These are phyloP conservation scores for Toxotes lorentzi DNA, from an alignment of 2,797 vertebrate genomes.

Conservation along the genomic window DNA sequence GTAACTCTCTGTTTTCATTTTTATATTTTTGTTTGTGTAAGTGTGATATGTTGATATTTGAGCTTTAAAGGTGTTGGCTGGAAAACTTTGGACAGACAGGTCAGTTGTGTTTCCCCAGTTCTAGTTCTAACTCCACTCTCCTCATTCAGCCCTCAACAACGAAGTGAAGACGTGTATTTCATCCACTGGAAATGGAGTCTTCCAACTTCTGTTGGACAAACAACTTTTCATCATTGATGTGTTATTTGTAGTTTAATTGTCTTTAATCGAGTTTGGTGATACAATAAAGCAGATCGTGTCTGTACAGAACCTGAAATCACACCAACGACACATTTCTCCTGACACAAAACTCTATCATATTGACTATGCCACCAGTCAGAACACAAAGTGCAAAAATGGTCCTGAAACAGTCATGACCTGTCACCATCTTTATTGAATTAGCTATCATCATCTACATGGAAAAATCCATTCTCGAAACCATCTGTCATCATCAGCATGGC, in stretches of 20 bases:
- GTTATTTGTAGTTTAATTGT: background rate
- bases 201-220: background rate
- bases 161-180: background rate
- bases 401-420: background rate
- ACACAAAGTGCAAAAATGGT: background rate
- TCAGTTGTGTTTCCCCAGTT: background rate
- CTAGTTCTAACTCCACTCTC: background rate
- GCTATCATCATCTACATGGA: constrained; percentile 4
- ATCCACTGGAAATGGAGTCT: background rate
- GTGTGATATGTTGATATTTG: background rate
- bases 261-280: background rate
- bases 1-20: background rate
- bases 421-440: background rate
- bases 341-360: background rate
- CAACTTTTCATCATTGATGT: background rate
- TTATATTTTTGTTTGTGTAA: background rate
- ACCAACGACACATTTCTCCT: too few relatives aligned
- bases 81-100: background rate
- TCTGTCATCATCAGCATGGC: constrained; percentile 16
- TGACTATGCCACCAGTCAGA: background rate
- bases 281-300: background rate
- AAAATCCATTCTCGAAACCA: constrained; percentile 6
- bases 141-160: background rate
- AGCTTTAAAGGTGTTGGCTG: background rate
- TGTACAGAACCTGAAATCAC: background rate